Base-by-base conservation (phyloP, 2,797 vertebrate species). In the Philypnodon macrostomus region DNA sequence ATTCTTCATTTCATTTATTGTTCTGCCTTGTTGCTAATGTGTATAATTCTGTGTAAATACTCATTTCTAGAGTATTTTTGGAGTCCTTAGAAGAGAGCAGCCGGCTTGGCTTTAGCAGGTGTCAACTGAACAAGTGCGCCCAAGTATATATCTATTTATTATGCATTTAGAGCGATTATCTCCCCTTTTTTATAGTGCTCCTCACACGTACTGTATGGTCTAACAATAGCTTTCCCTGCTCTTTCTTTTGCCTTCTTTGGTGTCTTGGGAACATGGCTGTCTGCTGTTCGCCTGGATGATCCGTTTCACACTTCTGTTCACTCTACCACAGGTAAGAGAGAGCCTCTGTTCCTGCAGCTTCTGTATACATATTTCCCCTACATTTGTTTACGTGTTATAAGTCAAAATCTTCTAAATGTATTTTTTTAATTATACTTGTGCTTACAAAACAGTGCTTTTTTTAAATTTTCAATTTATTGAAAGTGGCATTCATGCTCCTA, bases 261-360 rank as follows among this genome's bases (percentile, higher is more conserved):
- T 46, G 10, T 54, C 17, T 1, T 8, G 39, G 47, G 65, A 39
- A 53, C 16, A 2, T 35, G 5, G 5, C 10, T 4, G 4, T 40
- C 19, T 19, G 11, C 53, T 38, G 15, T 47, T 31, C 30, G 11
- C 36, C 35, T 45, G 42, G 54, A 55, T 47, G 26, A 32, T 36
- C 42, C 1, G 1, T 34, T 33, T 47, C n/a, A 32, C 3, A 9
- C 30, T 39, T 3, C 3, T 10, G 2, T 30, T n/a, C 9, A 9
- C 5, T 14, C 34, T 1, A 7, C 38, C 17, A 12, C 70, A 85
- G 83, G 83, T 85, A 82, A 84, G 83, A 70, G 1, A 48, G 3
- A 1, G n/a, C 1, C 14, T 24, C 26, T 10, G 6, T 44, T 7
- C 5, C 6, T 23, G n/a, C n/a, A n/a, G n/a, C n/a, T n/a, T n/a